Base-by-base conservation (phyloP, 1,140 invertebrate genomes). In the Dermatophagoides farinae region DNA sequence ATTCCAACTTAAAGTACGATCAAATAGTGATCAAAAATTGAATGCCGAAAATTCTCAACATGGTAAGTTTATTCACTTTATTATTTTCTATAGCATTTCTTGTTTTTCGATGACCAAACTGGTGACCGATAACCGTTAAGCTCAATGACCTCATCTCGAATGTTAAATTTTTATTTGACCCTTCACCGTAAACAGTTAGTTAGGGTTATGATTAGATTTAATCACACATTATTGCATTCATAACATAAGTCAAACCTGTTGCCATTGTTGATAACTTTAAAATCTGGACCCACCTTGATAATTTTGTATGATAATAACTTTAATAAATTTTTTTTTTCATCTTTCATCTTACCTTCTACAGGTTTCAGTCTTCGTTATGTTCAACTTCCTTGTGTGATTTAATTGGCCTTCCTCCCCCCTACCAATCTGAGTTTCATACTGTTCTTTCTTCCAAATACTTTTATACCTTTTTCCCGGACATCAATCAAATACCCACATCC, bases 361-460 rank as follows among this genome's bases (percentile, higher is more conserved):
- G 67, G 67, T n/a, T 68, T 68, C 52, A 61, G 62, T 0, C 52
- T 68, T 40, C 62, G 67, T 25, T 68, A 68, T 43, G 65, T 66
- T 20, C 67, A 68, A 47, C 50, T 68, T 37, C 67, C 67, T 43
- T 68, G 67, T 62, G 67, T 68, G 49, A 68, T 68, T 46, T 68
- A 62, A 62, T 41, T n/a, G n/a, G n/a, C n/a, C 8, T 10, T 14
- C 22, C 20, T 22, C n/a, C 9, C 9, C 16, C 9, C 44, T 18
- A n/a, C 44, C 9, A 4, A 4, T 31, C 31, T 4, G 8, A 31
- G 2, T 31, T 31, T 31, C 31, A 31, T 31, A 4, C 31, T 2
- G 31, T 4, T 31, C 31, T 31, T 31, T 31, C 2, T 31, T 4
- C 2, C 31, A 31, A 31, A 31, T 4, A 4, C 8, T 31, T 31